Percentiles rank a stretch among this genome's conserved stretches.
Evolutionary conservation across 2,888 invertebrate species (phyloP).

Genomic region (Criorhina ranunculi): DNA sequence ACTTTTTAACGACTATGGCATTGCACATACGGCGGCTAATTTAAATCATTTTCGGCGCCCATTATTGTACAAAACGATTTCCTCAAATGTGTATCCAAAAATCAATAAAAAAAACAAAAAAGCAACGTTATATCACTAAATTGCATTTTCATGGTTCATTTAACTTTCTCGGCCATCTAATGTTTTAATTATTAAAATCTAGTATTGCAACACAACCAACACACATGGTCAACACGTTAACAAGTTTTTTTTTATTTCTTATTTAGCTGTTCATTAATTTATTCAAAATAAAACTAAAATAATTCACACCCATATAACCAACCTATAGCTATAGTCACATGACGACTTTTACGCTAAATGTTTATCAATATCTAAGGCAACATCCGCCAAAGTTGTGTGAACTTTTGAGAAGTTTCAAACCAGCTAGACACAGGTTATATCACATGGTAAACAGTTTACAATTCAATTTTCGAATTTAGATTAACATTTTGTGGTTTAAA

Average conservation of each 20-base stretch:
- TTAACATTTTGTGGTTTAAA: background rate
- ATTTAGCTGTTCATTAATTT: background rate
- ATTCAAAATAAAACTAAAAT: background rate
- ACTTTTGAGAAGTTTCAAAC: background rate
- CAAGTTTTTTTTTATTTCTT: background rate
- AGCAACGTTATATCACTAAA: slow-evolving; percentile 1
- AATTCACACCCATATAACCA: background rate
- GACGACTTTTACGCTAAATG: slow-evolving; percentile 1
- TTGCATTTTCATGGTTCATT: slow-evolving; percentile 19
- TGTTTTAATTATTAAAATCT: background rate
- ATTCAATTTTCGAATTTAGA: background rate
- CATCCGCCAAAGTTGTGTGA: background rate
- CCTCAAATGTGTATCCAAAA: background rate
- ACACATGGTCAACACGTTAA: slow-evolving; percentile 9
- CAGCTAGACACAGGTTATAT: background rate
- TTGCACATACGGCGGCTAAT: background rate
- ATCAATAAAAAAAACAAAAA: background rate
- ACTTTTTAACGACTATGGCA: too few species aligned
- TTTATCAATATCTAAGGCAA: background rate
- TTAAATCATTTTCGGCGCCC: background rate
- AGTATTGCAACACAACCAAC: slow-evolving; percentile 8
- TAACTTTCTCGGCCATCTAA: background rate
- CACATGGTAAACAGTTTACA: background rate
- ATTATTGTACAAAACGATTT: background rate
- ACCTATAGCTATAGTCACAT: background rate